phyloP scores from a whole-genome alignment of 2,797 vertebrate genomes.

The Pteronotus mesoamericanus region DNA sequence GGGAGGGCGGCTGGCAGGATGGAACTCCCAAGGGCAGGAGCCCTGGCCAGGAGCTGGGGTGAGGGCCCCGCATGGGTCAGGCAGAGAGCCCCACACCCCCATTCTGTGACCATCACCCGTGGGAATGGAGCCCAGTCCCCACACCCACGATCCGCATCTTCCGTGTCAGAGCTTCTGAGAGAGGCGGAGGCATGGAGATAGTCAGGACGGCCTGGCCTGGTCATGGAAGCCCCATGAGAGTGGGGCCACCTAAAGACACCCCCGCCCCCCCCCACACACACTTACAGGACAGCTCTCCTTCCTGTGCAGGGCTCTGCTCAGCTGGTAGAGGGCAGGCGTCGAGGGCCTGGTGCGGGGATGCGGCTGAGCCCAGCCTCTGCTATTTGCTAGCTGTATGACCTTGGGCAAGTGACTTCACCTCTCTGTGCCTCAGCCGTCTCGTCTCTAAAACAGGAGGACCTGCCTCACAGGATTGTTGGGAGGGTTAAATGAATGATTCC shows the following conservation, averaged over 20 bases:
- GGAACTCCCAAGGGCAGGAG: constrained; percentile 37
- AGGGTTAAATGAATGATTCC: neutral
- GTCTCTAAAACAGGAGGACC: neutral
- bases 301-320: neutral
- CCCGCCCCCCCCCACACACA: neutral
- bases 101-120: neutral
- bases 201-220: neutral
- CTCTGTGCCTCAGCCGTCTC: neutral
- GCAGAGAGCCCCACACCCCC: neutral
- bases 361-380: neutral
- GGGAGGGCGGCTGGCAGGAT: constrained; percentile 29
- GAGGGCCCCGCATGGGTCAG: neutral
- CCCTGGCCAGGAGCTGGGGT: neutral
- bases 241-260: neutral
- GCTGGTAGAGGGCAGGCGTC: neutral
- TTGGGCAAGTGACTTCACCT: neutral
- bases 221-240: neutral
- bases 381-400: neutral
- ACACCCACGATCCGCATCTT: neutral
- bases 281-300: neutral
- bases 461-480: neutral
- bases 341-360: neutral
- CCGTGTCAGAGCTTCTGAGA: neutral
- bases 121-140: neutral
- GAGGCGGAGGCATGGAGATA: neutral